These are phyloP conservation scores for Pimephales promelas DNA, from an alignment of 2,113 vertebrate genomes.

Conservation along the genomic window DNA sequence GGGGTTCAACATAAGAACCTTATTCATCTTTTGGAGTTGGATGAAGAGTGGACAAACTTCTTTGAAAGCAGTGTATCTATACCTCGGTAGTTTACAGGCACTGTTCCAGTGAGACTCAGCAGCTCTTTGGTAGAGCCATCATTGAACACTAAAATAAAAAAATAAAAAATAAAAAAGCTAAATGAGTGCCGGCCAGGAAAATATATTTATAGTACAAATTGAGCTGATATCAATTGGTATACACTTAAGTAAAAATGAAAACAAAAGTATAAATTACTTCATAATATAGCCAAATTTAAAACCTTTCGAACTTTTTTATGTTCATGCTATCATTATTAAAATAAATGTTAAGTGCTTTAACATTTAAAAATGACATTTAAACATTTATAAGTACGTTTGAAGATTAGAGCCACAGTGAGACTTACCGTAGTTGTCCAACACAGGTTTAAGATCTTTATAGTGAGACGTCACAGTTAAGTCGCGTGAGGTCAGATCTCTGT, in stretches of 20 bases:
- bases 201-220: neutral
- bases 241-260: neutral
- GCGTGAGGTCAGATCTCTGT: slow-evolving; percentile 91
- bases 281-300: neutral
- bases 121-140: slow-evolving; percentile 92
- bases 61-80: slow-evolving; percentile 26
- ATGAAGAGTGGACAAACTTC: neutral
- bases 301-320: neutral
- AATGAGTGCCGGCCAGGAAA: neutral
- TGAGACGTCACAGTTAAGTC: slow-evolving; percentile 90
- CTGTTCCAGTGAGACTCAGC: slow-evolving; percentile 94
- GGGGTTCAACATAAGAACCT: neutral
- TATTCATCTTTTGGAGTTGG: neutral
- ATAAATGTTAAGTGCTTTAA: neutral
- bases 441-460: slow-evolving; percentile 96
- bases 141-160: slow-evolving; percentile 86
- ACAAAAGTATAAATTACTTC: neutral
- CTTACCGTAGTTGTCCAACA: slow-evolving; percentile 92
- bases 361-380: neutral
- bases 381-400: neutral
- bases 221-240: neutral
- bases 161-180: slow-evolving; percentile 25
- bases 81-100: slow-evolving; percentile 96
- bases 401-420: neutral
- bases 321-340: neutral